Base-by-base conservation (phyloP, 1,140 invertebrate species). In the Ylistrum balloti region DNA sequence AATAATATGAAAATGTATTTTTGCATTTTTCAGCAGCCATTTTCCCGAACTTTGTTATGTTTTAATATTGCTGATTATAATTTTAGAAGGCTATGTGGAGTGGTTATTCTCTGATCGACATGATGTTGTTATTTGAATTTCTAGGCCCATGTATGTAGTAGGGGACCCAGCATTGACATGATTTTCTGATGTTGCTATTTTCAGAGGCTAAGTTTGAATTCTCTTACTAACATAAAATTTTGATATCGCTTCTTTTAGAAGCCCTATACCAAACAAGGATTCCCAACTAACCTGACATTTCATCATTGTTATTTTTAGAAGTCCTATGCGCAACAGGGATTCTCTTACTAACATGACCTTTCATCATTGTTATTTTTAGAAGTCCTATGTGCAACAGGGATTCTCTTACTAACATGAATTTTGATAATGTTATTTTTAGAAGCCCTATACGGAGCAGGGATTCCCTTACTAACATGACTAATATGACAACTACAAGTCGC, bases 401-500 rank as follows among this genome's bases (percentile, higher is more conserved):
- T 74, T 74, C 56, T n/a, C 56, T 74, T 17, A 74, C 56, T 74
- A 74, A 74, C 22, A 74, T 74, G 56, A 28, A 5, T 45, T 45
- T 17, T 45, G 20, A 45, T 45, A 17, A 15, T 28, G 56, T 11
- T 74, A 74, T 74, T 74, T 74, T 74, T 74, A 74, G 56, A 74
- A 74, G 56, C 56, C 56, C 56, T 74, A 74, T 74, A n/a, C 86
- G 88, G 48, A 92, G 91, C 56, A 87, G 88, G 45, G 91, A 92
- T 89, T 92, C 91, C 41, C 86, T 92, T 9, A 92, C 91, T 56
- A 91, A 91, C 85, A 90, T 87, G 41, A 91, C 91, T 33, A 92
- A 92, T 33, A 90, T 87, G 85, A 91, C 91, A 13, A 91, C 90
- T 35, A 86, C 86, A 41, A 91, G 89, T 86, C 90, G 94, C 88